Evolutionary conservation across 2,113 vertebrate genomes (phyloP).

Genomic region (Alligator mississippiensis): DNA sequence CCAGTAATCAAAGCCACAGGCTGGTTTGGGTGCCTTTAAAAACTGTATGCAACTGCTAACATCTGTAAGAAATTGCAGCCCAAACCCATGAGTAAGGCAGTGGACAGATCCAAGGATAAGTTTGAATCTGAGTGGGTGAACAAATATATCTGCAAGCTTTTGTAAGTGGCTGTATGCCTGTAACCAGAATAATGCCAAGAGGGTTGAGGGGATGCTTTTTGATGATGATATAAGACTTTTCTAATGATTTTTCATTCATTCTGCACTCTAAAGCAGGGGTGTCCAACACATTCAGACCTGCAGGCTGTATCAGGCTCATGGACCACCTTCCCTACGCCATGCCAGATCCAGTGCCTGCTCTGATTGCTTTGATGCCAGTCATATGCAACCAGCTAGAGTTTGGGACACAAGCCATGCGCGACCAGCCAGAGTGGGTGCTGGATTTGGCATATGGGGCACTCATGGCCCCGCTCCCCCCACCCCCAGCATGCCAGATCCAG

Average conservation of each 20-base stretch:
- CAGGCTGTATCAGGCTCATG: no score
- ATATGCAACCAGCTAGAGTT: no score
- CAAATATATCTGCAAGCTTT: slow-evolving; percentile 28
- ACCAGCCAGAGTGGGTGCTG: no score
- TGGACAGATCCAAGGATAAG: slow-evolving; percentile 55
- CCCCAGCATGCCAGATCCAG: no score
- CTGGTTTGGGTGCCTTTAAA: neutral
- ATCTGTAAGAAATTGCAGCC: slow-evolving; percentile 43
- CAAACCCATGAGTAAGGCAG: slow-evolving; percentile 5
- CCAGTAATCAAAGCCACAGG: neutral
- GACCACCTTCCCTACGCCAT: no score
- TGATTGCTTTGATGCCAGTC: no score
- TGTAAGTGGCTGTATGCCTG: neutral
- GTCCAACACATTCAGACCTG: no score
- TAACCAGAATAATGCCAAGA: neutral
- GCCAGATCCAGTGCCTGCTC: no score
- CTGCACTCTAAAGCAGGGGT: no score
- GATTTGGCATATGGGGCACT: no score
- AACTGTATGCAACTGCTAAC: neutral
- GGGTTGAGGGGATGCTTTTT: neutral
- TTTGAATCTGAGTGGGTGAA: slow-evolving; percentile 25
- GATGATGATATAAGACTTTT: neutral
- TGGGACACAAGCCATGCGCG: no score
- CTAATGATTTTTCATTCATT: neutral
- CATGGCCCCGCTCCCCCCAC: no score